Evolutionary conservation across 2,888 invertebrate species (phyloP), one percentile per base, ranked within the genome.

Genomic region (Clunio marinus): DNA sequence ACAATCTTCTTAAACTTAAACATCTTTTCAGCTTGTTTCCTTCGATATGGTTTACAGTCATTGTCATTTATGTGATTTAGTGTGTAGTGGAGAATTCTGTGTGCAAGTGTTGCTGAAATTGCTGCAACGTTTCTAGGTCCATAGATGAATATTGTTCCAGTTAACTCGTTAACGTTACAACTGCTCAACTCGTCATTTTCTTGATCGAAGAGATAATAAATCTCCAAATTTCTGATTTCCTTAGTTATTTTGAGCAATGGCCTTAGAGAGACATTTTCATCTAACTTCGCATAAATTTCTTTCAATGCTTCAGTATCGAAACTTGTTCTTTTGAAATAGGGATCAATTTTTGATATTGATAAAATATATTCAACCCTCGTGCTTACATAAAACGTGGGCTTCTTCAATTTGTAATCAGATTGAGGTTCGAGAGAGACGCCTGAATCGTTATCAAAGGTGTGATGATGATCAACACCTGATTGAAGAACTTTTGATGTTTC

Each of bases 1-100:
- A 51, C 22, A 22, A 51, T 51, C n/a, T 51, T 51, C 51, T 51
- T 51, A n/a, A 22, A 51, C 13, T 22, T 17, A 51, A 51, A 51
- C 51, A 51, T 51, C 10, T 51, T 51, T 13, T 51, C 51, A 3
- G 51, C 17, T 22, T 51, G 51, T 22, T 51, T 51, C 17, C 51
- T 51, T 51, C 51, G 51, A 13, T 51, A 51, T 22, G 51, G 51
- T 22, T 22, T 17, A 13, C 51, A 51, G 2, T 51, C 51, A 22
- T 51, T 51, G 13, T 51, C 51, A 8, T 22, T 51, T 8, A 51
- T 51, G 17, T 51, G 51, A 8, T 17, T 22, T 22, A 51, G 8
- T 2, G 51, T 7, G n/a, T 51, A 51, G 22, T 51, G 51, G 51
- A 51, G 20, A 22, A 51, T 17, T n/a, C 22, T 51, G 10, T 51